These are phyloP conservation scores for Dreissena polymorpha DNA, from an alignment of 1,140 invertebrate species.

Conservation along the genomic window DNA sequence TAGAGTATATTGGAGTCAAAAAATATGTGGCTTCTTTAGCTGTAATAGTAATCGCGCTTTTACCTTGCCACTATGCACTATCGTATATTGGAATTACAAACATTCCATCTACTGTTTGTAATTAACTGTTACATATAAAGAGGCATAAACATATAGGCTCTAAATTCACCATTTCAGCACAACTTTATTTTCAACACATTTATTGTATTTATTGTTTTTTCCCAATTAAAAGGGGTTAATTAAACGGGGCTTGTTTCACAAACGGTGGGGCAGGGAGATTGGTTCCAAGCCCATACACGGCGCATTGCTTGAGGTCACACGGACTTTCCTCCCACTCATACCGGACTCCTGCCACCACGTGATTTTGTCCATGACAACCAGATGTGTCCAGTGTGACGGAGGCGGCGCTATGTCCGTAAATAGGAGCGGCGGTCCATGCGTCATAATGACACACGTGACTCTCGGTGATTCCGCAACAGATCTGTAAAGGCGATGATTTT, in stretches of 20 bases:
- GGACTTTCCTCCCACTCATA: slow-evolving; percentile 73
- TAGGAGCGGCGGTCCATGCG: slow-evolving; percentile 31
- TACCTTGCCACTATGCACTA: no score
- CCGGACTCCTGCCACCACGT: slow-evolving; percentile 55
- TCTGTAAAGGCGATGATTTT: not conserved
- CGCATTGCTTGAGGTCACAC: slow-evolving; percentile 69
- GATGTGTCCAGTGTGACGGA: slow-evolving; percentile 57
- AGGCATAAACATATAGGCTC: no score
- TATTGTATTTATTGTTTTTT: no score
- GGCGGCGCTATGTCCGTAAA: slow-evolving; percentile 40
- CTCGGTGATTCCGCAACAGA: not conserved
- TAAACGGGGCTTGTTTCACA: slow-evolving; percentile 11
- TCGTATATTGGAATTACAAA: no score
- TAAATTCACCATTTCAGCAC: no score
- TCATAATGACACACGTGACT: slow-evolving; percentile 10
- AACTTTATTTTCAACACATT: no score
- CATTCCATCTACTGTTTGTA: no score
- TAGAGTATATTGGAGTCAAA: no score
- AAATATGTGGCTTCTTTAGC: no score
- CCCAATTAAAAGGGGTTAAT: no score
- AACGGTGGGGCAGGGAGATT: slow-evolving; percentile 67
- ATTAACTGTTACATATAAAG: no score
- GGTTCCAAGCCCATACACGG: slow-evolving; percentile 64
- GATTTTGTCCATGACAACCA: slow-evolving; percentile 36
- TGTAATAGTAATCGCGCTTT: no score